A percentile compares a stretch with the other conserved stretches of the same genome.
These are phyloP conservation scores for Podilymbus podiceps DNA, from an alignment of 2,113 vertebrate genomes.

Conservation along the genomic window DNA sequence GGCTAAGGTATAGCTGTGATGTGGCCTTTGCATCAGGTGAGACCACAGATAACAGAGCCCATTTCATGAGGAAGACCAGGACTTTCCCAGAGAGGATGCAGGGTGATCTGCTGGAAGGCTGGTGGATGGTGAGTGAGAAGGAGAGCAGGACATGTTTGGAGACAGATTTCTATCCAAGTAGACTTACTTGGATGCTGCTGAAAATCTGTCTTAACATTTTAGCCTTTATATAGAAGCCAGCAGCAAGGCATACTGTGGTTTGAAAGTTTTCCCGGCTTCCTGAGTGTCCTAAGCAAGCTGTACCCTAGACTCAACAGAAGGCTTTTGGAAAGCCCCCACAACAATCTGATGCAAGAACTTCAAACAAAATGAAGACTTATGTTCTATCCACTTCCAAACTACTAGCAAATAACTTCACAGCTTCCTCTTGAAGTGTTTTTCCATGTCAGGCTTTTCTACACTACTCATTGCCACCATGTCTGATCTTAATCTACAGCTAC, in stretches of 20 bases:
- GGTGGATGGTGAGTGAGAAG: neutral
- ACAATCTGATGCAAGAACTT: neutral
- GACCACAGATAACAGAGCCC: neutral
- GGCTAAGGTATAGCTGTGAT: neutral
- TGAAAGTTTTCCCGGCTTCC: neutral
- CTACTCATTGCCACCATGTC: neutral
- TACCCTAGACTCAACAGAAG: neutral
- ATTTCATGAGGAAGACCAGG: neutral
- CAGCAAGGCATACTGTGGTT: neutral
- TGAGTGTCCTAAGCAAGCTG: neutral
- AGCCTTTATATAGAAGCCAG: neutral
- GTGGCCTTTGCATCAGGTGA: neutral
- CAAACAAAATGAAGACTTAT: neutral
- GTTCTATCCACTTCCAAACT: neutral
- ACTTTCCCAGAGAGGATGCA: neutral
- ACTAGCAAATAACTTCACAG: neutral
- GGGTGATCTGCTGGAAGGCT: neutral
- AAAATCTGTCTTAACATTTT: neutral
- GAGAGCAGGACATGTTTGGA: neutral
- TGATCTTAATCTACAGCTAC: neutral
- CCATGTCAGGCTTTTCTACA: neutral
- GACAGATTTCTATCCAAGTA: neutral
- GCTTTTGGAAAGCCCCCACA: neutral
- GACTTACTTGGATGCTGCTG: neutral
- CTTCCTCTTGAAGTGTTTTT: conserved; percentile 24